A percentile compares a stretch with the other conserved stretches of the same genome.
Conservation (phyloP, 1,140 invertebrate genomes). For the Zophobas morio region DNA sequence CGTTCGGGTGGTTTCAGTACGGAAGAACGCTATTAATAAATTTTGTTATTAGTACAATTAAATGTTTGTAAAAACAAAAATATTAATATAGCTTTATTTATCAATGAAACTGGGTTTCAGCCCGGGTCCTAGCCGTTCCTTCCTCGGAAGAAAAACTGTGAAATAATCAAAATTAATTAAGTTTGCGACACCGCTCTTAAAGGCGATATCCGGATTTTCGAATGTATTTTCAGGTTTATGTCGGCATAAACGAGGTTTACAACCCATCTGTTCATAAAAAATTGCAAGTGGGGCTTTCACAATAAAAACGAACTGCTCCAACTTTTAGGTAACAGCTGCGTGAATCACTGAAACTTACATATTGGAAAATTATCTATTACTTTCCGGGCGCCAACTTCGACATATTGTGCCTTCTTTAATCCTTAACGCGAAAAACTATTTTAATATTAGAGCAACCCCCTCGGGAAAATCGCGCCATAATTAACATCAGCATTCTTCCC, state of each 20-base stretch:
- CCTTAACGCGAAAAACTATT: slow-evolving; percentile 30
- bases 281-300: slow-evolving; percentile 19
- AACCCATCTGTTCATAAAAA: slow-evolving; percentile 41
- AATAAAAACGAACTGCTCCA: slow-evolving; percentile 46
- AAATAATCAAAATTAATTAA: slow-evolving; percentile 11
- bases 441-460: slow-evolving; percentile 4
- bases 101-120: too few species aligned
- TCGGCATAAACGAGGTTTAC: slow-evolving; percentile 28
- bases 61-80: too few species aligned
- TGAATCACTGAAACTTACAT: slow-evolving; percentile 48
- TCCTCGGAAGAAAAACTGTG: neutral
- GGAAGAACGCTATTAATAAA: too few species aligned
- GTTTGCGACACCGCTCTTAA: neutral
- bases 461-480: neutral
- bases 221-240: slow-evolving; percentile 6
- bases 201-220: neutral
- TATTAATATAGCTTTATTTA: too few species aligned
- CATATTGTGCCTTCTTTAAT: slow-evolving; percentile 45
- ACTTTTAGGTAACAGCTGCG: slow-evolving; percentile 46
- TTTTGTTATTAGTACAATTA: too few species aligned
- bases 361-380: slow-evolving; percentile 47
- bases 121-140: too few species aligned
- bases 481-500: neutral
- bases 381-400: slow-evolving; percentile 9
- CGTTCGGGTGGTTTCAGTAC: too few species aligned